These are phyloP conservation scores for Myopa testacea DNA, from an alignment of 2,888 invertebrate species.

Conservation along the genomic window DNA sequence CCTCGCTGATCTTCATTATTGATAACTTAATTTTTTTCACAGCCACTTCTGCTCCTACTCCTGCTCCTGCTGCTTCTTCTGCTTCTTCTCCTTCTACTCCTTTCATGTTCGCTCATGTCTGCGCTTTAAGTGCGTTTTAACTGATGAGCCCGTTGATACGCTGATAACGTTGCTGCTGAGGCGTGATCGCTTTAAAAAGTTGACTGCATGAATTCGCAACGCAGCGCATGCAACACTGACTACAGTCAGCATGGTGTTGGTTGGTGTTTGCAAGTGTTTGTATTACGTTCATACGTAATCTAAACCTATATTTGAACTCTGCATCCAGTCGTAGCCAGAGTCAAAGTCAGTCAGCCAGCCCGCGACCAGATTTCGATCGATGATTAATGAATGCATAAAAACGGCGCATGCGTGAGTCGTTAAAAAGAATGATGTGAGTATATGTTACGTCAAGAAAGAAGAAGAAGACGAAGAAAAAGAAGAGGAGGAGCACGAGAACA, in stretches of 20 bases:
- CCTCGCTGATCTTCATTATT: not conserved
- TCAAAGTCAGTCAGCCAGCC: not conserved
- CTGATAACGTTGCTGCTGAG: constrained; percentile 45
- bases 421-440: not conserved
- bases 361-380: constrained; percentile 28
- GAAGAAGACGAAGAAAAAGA: too few species aligned
- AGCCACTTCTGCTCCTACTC: constrained; percentile 29
- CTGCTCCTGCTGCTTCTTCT: constrained; percentile 30
- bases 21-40: not conserved
- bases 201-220: not conserved
- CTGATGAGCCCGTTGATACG: constrained; percentile 49
- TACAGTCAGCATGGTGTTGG: not conserved
- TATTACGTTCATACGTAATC: not conserved
- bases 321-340: too few species aligned
- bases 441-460: too few species aligned
- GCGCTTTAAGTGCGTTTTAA: constrained; percentile 42
- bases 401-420: constrained; percentile 27
- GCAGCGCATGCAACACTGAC: not conserved
- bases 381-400: constrained; percentile 35
- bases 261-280: too few species aligned
- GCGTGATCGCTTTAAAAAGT: constrained; percentile 45
- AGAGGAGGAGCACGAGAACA: too few species aligned
- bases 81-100: constrained; percentile 38
- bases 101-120: constrained; percentile 20
- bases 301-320: constrained; percentile 15